A percentile compares a stretch with the other conserved stretches of the same genome.
Conservation (phyloP, 2,797 vertebrate species). For the Protonibea diacanthus region DNA sequence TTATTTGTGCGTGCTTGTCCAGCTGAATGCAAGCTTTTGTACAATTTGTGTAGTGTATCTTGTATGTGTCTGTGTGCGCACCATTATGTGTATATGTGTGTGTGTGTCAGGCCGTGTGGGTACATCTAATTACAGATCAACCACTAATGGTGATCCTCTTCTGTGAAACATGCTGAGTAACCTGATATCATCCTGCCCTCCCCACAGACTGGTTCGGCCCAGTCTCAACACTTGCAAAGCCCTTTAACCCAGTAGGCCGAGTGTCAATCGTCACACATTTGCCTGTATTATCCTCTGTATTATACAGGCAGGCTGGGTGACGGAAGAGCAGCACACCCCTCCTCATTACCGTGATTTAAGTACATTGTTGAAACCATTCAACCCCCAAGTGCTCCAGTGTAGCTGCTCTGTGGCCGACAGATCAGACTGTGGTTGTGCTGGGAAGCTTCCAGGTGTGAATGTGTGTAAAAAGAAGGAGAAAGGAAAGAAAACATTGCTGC, state of each 20-base stretch:
- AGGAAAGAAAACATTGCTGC: background rate
- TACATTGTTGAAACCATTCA: too few relatives aligned
- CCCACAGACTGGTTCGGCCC: slow-evolving; percentile 29
- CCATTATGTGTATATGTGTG: background rate
- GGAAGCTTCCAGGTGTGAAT: background rate
- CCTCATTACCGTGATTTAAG: background rate
- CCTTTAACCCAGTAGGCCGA: slow-evolving; percentile 12
- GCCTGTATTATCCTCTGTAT: background rate
- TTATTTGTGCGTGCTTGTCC: background rate
- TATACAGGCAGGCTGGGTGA: background rate
- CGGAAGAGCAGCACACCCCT: too few relatives aligned
- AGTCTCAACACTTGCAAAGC: slow-evolving; percentile 36
- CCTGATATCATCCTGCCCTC: slow-evolving; percentile 56
- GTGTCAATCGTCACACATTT: slow-evolving; percentile 17
- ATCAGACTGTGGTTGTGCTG: background rate
- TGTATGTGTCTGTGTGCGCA: background rate
- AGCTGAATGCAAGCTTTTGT: slow-evolving; percentile 3
- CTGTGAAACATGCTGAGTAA: slow-evolving; percentile 71
- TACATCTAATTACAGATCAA: slow-evolving; percentile 83
- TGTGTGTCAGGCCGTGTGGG: slow-evolving; percentile 23
- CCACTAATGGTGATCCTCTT: slow-evolving; percentile 53
- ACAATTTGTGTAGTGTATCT: background rate
- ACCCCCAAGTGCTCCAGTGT: background rate
- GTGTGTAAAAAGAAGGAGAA: background rate
- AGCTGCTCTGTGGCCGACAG: background rate